Base-by-base conservation (phyloP, 2,888 invertebrate species). In the Drosophila putrida region DNA sequence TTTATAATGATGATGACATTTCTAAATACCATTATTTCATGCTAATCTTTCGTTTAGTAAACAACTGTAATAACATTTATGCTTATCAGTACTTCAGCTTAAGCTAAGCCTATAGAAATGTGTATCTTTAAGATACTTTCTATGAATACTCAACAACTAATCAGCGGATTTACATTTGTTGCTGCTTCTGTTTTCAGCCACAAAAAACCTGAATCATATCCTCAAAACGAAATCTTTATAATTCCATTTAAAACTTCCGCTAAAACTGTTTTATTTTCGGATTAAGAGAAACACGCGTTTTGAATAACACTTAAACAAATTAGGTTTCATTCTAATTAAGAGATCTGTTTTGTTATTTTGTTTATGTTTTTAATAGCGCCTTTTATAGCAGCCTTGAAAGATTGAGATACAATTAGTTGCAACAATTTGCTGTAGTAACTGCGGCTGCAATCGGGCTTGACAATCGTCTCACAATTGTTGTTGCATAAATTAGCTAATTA, bases 401-500 rank as follows among this genome's bases (percentile, higher is more conserved):
- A 43, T 46, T 15, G 11, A 57, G 35, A 35, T 57, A 63, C 75
- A 78, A 64, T 78, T 75, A 68, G 60, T 41, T 49, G 36, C 44
- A 62, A 35, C 57, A 53, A 50, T 61, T 67, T 61, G 67, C 20
- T 20, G 58, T 49, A 39, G 35, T 54, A 53, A 51, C 38, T 57
- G n/a, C 53, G 43, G 20, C 41, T 33, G 51, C 20, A 55, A 55
- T 43, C 55, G 13, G 25, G 10, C 27, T 28, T 46, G 36, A 46
- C 36, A 36, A 57, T 57, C 44, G n/a, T 28, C 43, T 60, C 39
- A 71, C 43, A 71, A 76, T 73, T 76, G 54, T 57, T 46, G 54
- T 71, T 69, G 71, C 80, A 81, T 89, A 89, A 84, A 88, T 85
- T 79, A 88, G 68, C 75, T 75, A 79, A 85, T 88, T 85, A 89